A percentile compares a stretch with the other conserved stretches of the same genome.
Evolutionary conservation across 1,140 invertebrate genomes (phyloP).

Genomic region (Lepidostoma basale): DNA sequence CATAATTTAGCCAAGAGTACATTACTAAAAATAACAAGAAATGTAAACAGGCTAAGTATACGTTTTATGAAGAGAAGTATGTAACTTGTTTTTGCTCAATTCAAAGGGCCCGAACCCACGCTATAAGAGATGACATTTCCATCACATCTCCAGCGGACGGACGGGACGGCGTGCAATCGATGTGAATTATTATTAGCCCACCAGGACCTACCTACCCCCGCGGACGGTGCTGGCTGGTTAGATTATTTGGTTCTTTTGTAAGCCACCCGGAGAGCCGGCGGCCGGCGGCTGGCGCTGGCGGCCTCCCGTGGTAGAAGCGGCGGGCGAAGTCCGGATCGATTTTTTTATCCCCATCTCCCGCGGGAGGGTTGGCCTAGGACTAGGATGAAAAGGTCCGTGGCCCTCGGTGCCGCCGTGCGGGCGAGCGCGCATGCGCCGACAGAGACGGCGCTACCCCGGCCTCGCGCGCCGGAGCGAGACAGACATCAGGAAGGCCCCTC

Average conservation of each 20-base stretch:
- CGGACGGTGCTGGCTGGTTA: too few relatives aligned
- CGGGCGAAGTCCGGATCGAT: conserved; percentile 17
- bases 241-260: background rate
- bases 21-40: too few relatives aligned
- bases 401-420: background rate
- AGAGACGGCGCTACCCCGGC: conserved; percentile 8
- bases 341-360: conserved; percentile 11
- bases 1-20: too few relatives aligned
- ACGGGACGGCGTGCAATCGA: too few relatives aligned
- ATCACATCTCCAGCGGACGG: too few relatives aligned
- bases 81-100: too few relatives aligned
- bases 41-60: too few relatives aligned
- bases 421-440: conserved; percentile 2
- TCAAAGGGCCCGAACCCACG: too few relatives aligned
- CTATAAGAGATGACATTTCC: too few relatives aligned
- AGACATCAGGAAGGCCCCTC: conserved; percentile 11
- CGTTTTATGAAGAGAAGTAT: too few relatives aligned
- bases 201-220: too few relatives aligned
- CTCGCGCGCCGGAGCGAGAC: conserved; percentile 9
- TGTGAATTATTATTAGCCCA: too few relatives aligned
- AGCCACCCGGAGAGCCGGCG: background rate
- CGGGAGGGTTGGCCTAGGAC: conserved; percentile 14
- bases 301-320: background rate
- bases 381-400: conserved; percentile 7
- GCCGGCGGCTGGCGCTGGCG: background rate